Conservation (phyloP, 2,113 vertebrate genomes). For the Oplegnathus fasciatus region DNA sequence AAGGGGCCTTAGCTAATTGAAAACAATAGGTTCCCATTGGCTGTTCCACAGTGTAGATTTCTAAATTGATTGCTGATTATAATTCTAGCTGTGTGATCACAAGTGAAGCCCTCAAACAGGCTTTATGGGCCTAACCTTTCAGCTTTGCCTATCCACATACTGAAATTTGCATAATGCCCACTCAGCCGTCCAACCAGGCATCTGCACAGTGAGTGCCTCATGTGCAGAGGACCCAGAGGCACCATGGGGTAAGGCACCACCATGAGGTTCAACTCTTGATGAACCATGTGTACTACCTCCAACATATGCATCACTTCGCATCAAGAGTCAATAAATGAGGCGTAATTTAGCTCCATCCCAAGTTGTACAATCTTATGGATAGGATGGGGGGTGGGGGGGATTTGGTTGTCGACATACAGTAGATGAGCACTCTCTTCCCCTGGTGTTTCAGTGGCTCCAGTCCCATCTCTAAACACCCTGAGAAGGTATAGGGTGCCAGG, state of each 20-base stretch:
- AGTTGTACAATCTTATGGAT: too few species aligned
- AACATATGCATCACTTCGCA: background rate
- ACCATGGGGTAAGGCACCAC: background rate
- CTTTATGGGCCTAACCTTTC: background rate
- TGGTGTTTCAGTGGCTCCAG: background rate
- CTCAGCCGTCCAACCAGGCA: background rate
- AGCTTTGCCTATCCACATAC: background rate
- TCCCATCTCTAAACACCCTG: background rate
- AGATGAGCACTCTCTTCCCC: background rate
- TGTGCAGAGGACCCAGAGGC: background rate
- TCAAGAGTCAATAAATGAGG: background rate
- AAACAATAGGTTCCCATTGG: background rate
- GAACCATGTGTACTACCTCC: background rate
- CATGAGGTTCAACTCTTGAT: background rate
- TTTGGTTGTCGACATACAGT: background rate
- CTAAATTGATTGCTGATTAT: background rate
- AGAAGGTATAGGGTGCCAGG: background rate
- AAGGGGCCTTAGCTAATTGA: background rate
- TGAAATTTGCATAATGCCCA: background rate
- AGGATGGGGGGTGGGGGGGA: too few species aligned
- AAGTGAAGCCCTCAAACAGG: background rate
- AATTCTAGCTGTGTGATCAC: background rate
- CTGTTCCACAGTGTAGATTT: background rate
- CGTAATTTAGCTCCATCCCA: background rate
- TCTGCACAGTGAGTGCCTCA: background rate